Evolutionary conservation across 2,113 vertebrate species (phyloP).

Genomic region (Heteronetta atricapilla): DNA sequence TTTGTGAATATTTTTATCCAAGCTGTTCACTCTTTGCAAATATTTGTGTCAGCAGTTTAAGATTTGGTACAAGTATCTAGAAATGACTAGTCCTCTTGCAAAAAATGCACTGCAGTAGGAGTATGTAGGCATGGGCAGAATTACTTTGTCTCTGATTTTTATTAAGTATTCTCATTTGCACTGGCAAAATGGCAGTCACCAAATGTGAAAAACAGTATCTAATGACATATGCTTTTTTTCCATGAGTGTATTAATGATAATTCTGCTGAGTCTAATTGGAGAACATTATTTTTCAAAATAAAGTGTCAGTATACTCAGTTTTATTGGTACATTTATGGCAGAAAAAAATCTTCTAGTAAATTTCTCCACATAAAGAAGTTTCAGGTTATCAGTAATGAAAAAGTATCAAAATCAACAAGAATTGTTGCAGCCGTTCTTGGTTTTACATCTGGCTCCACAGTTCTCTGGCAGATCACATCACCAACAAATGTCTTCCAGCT

Average conservation of each 20-base stretch:
- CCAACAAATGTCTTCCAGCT: background rate
- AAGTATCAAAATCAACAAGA: background rate
- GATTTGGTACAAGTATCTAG: background rate
- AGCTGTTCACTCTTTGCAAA: background rate
- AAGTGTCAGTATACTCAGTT: background rate
- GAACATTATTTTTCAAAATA: background rate
- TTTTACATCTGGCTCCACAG: background rate
- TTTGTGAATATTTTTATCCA: background rate
- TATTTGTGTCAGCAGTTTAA: background rate
- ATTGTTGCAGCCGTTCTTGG: fast-evolving
- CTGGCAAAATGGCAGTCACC: background rate
- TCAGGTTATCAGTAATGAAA: background rate
- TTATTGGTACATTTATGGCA: background rate
- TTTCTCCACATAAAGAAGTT: background rate
- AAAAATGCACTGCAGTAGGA: background rate
- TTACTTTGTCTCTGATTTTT: background rate
- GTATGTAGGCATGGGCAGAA: background rate
- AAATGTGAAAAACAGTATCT: background rate
- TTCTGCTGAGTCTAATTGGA: background rate
- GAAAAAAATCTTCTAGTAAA: background rate
- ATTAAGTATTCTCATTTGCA: background rate
- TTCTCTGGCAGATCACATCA: background rate
- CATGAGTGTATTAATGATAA: background rate
- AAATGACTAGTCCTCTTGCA: background rate
- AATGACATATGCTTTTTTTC: background rate